A percentile compares a stretch with the other conserved stretches of the same genome.
phyloP scores from a whole-genome alignment of 2,113 vertebrate species.

The Balaeniceps rex region DNA sequence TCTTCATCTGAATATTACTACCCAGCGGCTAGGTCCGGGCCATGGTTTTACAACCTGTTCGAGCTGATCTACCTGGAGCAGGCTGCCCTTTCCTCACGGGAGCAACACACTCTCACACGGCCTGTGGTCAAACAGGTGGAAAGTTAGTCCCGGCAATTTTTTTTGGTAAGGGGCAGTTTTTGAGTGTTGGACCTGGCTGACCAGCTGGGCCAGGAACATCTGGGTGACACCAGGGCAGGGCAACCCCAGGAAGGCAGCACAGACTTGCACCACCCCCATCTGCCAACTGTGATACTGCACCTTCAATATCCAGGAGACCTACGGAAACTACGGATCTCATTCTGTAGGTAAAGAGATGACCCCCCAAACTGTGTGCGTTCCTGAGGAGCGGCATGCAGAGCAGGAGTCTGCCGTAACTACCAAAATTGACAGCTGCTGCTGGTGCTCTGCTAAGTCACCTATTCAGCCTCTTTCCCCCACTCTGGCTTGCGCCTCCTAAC shows the following conservation, averaged over 20 bases:
- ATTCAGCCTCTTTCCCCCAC: neutral
- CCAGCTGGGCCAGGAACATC: neutral
- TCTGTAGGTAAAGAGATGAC: neutral
- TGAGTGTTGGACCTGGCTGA: neutral
- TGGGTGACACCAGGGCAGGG: neutral
- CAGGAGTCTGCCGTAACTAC: neutral
- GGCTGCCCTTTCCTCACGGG: neutral
- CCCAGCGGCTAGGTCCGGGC: neutral
- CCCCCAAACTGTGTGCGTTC: fast-evolving
- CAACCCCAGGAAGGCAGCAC: neutral
- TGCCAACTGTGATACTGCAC: neutral
- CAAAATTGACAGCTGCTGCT: neutral
- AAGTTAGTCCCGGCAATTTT: fast-evolving
- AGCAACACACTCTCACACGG: neutral
- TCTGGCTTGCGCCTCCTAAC: neutral
- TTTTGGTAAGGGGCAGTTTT: neutral
- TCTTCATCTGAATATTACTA: neutral
- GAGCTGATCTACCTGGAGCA: neutral
- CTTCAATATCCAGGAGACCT: neutral
- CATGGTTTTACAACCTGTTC: neutral
- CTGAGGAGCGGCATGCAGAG: neutral
- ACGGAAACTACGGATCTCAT: neutral
- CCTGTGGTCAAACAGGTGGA: neutral
- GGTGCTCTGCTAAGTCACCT: no score
- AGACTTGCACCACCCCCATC: neutral